Evolutionary conservation across 1,140 invertebrate species (phyloP).

Genomic region (Neotoxoptera formosana): DNA sequence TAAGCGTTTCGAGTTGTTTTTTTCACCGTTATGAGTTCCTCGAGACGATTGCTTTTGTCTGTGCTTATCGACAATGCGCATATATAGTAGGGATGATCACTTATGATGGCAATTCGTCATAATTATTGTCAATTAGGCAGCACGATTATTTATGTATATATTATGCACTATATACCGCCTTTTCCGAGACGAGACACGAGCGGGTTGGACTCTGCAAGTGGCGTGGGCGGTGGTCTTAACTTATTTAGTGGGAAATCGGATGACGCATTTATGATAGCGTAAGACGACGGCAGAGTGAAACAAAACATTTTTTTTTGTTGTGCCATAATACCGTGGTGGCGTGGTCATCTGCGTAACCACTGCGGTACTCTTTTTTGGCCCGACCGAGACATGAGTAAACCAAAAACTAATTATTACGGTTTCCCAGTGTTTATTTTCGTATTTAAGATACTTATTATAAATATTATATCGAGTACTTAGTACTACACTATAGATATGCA

Average conservation of each 20-base stretch:
- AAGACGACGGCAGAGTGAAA: not conserved
- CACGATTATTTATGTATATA: not conserved
- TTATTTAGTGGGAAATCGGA: not conserved
- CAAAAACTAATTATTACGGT: not conserved
- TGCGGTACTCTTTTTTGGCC: not conserved
- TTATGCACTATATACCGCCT: not conserved
- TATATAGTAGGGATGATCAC: not conserved
- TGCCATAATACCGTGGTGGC: too few relatives aligned
- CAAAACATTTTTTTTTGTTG: too few relatives aligned
- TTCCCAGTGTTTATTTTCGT: not conserved
- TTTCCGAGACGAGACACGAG: not conserved
- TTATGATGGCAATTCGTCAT: too few relatives aligned
- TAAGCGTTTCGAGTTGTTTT: too few relatives aligned
- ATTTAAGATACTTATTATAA: not conserved
- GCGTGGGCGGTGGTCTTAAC: too few relatives aligned
- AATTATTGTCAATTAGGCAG: too few relatives aligned
- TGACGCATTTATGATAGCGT: not conserved
- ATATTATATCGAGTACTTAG: not conserved
- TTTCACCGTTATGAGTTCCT: too few relatives aligned
- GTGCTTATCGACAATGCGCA: not conserved
- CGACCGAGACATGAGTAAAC: not conserved
- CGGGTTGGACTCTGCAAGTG: not conserved
- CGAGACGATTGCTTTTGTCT: not conserved
- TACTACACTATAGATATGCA: not conserved
- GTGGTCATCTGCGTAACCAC: not conserved